phyloP scores from a whole-genome alignment of 2,113 vertebrate genomes.

The Hiodon alosoides region DNA sequence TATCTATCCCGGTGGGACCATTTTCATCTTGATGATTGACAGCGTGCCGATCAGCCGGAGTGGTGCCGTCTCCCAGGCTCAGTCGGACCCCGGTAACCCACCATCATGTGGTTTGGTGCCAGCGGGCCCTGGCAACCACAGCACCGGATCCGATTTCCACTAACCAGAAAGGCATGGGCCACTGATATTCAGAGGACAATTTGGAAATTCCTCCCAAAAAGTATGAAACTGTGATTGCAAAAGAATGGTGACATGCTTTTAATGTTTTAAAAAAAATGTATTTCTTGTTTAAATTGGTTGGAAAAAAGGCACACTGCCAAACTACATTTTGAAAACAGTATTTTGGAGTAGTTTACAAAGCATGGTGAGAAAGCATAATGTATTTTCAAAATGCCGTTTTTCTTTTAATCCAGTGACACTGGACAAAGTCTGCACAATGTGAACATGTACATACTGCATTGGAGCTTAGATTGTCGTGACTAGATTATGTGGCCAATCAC shows the following conservation, averaged over 20 bases:
- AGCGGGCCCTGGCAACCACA: slow-evolving; percentile 10
- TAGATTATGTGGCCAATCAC: too few species aligned
- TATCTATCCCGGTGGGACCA: not conserved
- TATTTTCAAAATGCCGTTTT: too few species aligned
- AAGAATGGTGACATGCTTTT: not conserved
- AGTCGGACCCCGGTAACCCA: not conserved
- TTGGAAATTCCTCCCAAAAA: slow-evolving; percentile 10
- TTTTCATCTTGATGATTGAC: slow-evolving; percentile 1
- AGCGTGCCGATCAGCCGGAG: not conserved
- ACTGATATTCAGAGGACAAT: slow-evolving; percentile 12
- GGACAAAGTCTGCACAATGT: too few species aligned
- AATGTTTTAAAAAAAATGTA: too few species aligned
- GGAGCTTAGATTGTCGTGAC: too few species aligned
- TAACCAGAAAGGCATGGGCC: slow-evolving; percentile 24
- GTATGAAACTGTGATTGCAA: slow-evolving; percentile 1
- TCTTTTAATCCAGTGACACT: too few species aligned
- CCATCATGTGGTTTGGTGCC: not conserved
- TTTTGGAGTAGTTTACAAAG: too few species aligned
- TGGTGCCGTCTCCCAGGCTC: not conserved
- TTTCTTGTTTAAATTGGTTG: too few species aligned
- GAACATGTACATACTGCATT: too few species aligned
- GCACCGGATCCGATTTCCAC: not conserved
- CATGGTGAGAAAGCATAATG: too few species aligned
- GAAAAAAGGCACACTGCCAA: too few species aligned
- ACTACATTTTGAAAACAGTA: too few species aligned